phyloP scores from a whole-genome alignment of 1,140 invertebrate species.

The Bombus huntii region DNA sequence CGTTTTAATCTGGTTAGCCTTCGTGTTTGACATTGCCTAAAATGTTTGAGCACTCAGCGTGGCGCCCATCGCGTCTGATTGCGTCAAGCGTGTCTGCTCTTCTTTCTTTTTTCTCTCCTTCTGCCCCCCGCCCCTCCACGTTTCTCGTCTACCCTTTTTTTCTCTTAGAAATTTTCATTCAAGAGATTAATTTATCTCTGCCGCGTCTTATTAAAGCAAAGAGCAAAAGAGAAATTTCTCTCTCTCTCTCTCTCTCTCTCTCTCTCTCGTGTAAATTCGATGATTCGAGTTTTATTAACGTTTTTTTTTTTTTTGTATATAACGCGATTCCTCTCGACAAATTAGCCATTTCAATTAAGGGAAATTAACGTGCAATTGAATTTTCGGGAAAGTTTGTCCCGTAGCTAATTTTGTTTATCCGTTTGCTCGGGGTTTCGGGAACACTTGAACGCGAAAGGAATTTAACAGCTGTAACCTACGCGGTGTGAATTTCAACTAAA shows the following conservation, averaged over 20 bases:
- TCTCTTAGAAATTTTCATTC: slow-evolving; percentile 45
- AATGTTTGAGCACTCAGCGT: slow-evolving; percentile 15
- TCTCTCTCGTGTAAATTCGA: not conserved
- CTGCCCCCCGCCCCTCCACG: not conserved
- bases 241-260: not conserved
- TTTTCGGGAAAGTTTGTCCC: not conserved
- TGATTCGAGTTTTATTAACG: not conserved
- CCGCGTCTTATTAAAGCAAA: not conserved
- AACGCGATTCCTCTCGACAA: not conserved
- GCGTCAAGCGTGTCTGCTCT: slow-evolving; percentile 13
- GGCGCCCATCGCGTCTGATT: slow-evolving; percentile 1
- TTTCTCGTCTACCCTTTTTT: not conserved
- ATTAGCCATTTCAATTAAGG: not conserved
- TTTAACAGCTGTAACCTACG: not conserved
- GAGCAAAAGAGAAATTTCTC: not conserved
- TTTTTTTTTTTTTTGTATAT: not conserved
- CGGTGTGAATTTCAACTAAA: not conserved
- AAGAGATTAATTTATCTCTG: slow-evolving; percentile 5
- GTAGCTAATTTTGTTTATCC: not conserved
- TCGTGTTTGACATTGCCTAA: slow-evolving; percentile 39
- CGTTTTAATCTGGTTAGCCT: slow-evolving; percentile 62
- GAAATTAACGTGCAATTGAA: not conserved
- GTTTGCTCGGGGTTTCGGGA: not conserved
- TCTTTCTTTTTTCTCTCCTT: slow-evolving; percentile 3
- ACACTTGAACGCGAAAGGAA: not conserved